A percentile compares a stretch with the other conserved stretches of the same genome.
These are phyloP conservation scores for Pocillopora meandrina DNA, from an alignment of 92 coral and sea anemone species.

Conservation along the genomic window DNA sequence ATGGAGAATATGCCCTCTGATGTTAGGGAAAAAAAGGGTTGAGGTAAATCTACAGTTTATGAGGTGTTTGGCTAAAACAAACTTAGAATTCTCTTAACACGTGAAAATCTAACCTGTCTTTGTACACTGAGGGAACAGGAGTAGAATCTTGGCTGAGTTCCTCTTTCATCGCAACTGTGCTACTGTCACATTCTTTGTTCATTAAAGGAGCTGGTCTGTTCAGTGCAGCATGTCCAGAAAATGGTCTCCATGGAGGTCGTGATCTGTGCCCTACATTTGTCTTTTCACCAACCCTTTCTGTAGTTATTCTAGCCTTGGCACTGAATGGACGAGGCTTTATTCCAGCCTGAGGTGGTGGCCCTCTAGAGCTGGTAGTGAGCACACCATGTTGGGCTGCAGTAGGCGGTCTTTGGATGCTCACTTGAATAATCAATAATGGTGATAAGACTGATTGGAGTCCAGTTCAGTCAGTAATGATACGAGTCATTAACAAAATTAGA, in stretches of 20 bases:
- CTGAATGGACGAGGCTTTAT: constrained; percentile 1
- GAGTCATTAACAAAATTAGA: too few relatives aligned
- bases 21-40: too few relatives aligned
- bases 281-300: neutral
- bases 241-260: constrained; percentile 32
- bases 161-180: neutral
- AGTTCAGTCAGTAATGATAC: too few relatives aligned
- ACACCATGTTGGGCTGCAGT: constrained; percentile 24
- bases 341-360: constrained; percentile 11
- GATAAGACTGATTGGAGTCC: too few relatives aligned
- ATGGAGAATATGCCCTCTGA: too few relatives aligned
- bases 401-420: constrained; percentile 27
- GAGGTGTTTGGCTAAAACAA: too few relatives aligned
- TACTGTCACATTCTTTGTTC: neutral
- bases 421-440: neutral
- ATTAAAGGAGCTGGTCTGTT: neutral
- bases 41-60: too few relatives aligned
- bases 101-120: neutral
- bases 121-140: neutral
- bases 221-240: constrained; percentile 30
- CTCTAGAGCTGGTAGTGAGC: constrained; percentile 1
- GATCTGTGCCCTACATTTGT: neutral
- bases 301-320: constrained; percentile 27
- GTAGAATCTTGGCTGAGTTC: neutral
- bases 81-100: too few relatives aligned